Conservation (phyloP, 2,113 vertebrate genomes). For the Nesoenas mayeri region DNA sequence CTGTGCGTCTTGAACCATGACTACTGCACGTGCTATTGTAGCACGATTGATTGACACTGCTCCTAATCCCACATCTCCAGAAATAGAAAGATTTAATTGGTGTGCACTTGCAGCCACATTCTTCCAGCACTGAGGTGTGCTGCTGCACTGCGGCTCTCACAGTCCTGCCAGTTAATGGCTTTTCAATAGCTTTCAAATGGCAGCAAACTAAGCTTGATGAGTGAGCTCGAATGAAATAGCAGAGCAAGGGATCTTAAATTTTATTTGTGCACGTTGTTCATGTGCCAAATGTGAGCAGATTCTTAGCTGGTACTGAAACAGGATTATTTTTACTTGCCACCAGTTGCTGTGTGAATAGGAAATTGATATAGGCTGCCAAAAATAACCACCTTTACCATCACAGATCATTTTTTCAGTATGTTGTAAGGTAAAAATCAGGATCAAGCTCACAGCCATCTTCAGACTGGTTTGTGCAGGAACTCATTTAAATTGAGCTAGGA, state of each 20-base stretch:
- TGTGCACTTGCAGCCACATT: slow-evolving; percentile 65
- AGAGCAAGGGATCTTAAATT: slow-evolving; percentile 40
- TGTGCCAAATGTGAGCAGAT: slow-evolving; percentile 58
- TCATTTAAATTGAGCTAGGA: slow-evolving; percentile 17
- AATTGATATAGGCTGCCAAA: slow-evolving; percentile 65
- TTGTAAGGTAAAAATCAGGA: slow-evolving; percentile 43
- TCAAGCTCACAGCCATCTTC: background rate
- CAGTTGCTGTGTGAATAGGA: slow-evolving; percentile 76
- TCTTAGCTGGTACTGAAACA: slow-evolving; percentile 47
- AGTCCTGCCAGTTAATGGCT: slow-evolving; percentile 77
- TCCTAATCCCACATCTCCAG: slow-evolving; percentile 72
- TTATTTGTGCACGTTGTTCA: background rate
- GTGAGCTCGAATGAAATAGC: slow-evolving; percentile 65
- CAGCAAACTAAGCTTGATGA: slow-evolving; percentile 75
- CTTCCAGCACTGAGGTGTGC: slow-evolving; percentile 66
- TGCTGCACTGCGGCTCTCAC: slow-evolving; percentile 80
- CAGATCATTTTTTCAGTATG: slow-evolving; percentile 18
- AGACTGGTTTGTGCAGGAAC: background rate
- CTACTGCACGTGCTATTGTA: slow-evolving; percentile 80
- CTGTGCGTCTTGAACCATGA: slow-evolving; percentile 66
- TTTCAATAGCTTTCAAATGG: slow-evolving; percentile 75
- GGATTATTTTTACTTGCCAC: slow-evolving; percentile 77
- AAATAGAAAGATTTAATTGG: slow-evolving; percentile 72
- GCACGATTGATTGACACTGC: slow-evolving; percentile 81
- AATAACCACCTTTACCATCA: slow-evolving; percentile 62